Conservation (phyloP, 2,888 invertebrate species). For the Trichopria drosophilae region DNA sequence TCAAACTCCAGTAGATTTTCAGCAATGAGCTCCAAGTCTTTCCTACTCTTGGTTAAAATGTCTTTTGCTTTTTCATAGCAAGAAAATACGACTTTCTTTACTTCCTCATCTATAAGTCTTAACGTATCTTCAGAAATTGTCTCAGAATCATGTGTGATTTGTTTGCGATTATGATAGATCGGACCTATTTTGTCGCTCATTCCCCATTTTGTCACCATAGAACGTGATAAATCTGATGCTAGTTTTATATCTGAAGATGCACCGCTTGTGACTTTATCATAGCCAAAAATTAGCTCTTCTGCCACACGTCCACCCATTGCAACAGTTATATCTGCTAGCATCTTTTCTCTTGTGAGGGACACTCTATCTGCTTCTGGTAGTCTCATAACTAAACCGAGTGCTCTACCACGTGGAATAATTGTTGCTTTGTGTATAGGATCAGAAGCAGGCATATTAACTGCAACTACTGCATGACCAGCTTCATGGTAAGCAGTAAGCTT, state of each 20-base stretch:
- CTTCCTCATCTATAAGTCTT: conserved; percentile 21
- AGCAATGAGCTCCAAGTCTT: conserved; percentile 19
- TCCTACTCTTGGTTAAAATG: conserved; percentile 19
- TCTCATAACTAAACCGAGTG: conserved; percentile 22
- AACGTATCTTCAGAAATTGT: conserved; percentile 18
- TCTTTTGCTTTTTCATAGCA: conserved; percentile 21
- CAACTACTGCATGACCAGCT: conserved; percentile 23
- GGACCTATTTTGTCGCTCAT: conserved; percentile 24
- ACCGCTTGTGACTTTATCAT: conserved; percentile 22
- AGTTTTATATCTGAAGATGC: conserved; percentile 22
- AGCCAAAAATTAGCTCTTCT: conserved; percentile 25
- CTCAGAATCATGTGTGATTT: conserved; percentile 17
- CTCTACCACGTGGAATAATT: conserved; percentile 26
- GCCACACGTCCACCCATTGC: conserved; percentile 24
- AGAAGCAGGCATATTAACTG: conserved; percentile 20
- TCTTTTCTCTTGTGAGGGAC: conserved; percentile 20
- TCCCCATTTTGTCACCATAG: conserved; percentile 24
- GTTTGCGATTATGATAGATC: conserved; percentile 18
- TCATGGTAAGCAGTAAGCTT: conserved; percentile 25
- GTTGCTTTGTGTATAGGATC: conserved; percentile 26
- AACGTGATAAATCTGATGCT: conserved; percentile 17
- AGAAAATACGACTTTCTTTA: conserved; percentile 18
- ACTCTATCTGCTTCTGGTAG: conserved; percentile 21
- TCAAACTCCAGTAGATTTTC: conserved; percentile 16
- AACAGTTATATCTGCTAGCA: conserved; percentile 22